Percentiles rank a stretch among this genome's conserved stretches.
Evolutionary conservation across 2,797 vertebrate species (phyloP).

Genomic region (Microcaecilia unicolor): DNA sequence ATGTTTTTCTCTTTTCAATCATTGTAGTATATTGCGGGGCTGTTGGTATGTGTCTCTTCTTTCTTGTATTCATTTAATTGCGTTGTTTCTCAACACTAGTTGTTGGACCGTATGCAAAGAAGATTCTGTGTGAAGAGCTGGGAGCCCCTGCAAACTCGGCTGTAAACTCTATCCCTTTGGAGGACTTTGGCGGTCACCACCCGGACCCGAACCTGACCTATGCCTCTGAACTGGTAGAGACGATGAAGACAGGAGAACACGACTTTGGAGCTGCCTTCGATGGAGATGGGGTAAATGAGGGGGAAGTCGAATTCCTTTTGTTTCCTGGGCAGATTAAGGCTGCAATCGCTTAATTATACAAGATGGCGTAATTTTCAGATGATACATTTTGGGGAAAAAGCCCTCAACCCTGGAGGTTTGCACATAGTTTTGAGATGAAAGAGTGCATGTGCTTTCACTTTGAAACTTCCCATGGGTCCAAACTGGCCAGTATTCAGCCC

Average conservation of each 20-base stretch:
- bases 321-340: too few relatives aligned
- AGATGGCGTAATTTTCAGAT: too few relatives aligned
- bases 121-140: constrained; percentile 92
- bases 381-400: too few relatives aligned
- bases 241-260: constrained; percentile 90
- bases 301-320: too few relatives aligned
- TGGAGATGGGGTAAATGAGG: constrained; percentile 92
- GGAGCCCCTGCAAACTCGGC: constrained; percentile 87
- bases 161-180: constrained; percentile 82
- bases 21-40: neutral
- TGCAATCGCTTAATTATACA: too few relatives aligned
- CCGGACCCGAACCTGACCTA: constrained; percentile 97
- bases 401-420: too few relatives aligned
- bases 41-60: too few relatives aligned
- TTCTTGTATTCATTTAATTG: neutral
- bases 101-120: constrained; percentile 91
- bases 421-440: too few relatives aligned
- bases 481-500: too few relatives aligned
- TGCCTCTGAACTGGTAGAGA: constrained; percentile 83
- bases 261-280: constrained; percentile 96
- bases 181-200: constrained; percentile 95
- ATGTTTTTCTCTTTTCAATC: neutral
- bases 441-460: too few relatives aligned
- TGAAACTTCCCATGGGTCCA: too few relatives aligned
- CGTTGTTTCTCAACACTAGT: constrained; percentile 49